Evolutionary conservation across 30 jellyfish, hydroid and myxozoan species (phyloP), one percentile per base, ranked within the genome.

Genomic region (Cassiopea xamachana): DNA sequence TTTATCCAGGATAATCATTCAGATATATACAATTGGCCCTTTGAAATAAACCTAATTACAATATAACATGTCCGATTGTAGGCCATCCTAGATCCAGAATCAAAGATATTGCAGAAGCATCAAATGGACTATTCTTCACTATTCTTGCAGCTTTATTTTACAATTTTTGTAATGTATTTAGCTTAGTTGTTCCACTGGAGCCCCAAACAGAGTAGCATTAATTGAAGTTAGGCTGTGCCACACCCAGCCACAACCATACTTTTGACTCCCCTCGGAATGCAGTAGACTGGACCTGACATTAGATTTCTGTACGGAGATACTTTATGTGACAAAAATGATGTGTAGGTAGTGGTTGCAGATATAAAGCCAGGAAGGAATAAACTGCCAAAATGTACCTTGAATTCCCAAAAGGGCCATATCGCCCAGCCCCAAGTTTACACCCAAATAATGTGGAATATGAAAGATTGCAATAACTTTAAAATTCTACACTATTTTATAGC

Each of bases 131-230:
- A 44, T 81, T 81, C 68, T 79, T 81, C 61, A 81, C 61, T 81
- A 81, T 17, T 81, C 90, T 81, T 81, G 90, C 90, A 60, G 90
- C 90, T 68, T 79, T 81, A 81, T 81, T 81, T 27, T 81, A 69
- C 50, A 81, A 68, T 48, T 14, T 77, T 45, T 81, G 81, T 51
- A 62, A 45, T 81, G 61, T n/a, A 68, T 81, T 64, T 68, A 81
- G 90, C 81, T 64, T 68, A 51, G 81, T 81, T 58, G 90, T 68
- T 46, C 69, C 60, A 68, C 90, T 39, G 77, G 67, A 81, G 80
- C 90, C 90, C 90, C 79, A 81, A 48, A 81, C 90, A 64, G 90
- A 81, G 77, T 81, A 64, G 90, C 88, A 79, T 15, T 79, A 79
- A 43, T 55, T 60, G 81, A 81, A 1, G 51, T 62, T 46, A 46